These are phyloP conservation scores for Azemiops feae DNA, from an alignment of 2,113 vertebrate species.

Conservation along the genomic window DNA sequence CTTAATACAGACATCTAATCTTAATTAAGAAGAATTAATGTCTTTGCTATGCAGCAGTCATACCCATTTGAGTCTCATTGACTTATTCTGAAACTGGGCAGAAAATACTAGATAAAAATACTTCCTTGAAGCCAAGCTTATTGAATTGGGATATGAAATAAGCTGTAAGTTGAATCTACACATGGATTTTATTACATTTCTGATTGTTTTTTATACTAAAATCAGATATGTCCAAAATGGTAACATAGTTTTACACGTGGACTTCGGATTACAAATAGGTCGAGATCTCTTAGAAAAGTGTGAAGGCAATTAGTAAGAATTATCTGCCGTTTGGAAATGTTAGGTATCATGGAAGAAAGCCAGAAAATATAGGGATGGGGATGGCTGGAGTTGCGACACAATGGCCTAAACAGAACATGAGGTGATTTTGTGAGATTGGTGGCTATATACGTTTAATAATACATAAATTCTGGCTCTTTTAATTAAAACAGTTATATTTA, in stretches of 20 bases:
- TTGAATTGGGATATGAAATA: constrained; percentile 58
- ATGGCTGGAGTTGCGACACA: not conserved
- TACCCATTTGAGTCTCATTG: constrained; percentile 35
- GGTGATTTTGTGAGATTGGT: not conserved
- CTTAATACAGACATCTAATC: constrained; percentile 45
- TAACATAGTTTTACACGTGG: not conserved
- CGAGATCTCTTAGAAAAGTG: not conserved
- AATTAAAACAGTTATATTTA: not conserved
- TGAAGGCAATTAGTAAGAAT: not conserved
- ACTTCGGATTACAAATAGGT: not conserved
- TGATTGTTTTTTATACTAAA: not conserved
- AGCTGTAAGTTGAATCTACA: constrained; percentile 39
- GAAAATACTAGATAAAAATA: constrained; percentile 45
- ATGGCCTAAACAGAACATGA: not conserved
- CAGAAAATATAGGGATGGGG: not conserved
- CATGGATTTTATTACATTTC: constrained; percentile 20
- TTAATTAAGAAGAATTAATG: constrained; percentile 42
- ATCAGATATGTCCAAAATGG: not conserved
- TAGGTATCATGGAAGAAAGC: not conserved
- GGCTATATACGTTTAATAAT: not conserved
- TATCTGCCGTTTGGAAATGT: not conserved
- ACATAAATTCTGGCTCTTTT: not conserved
- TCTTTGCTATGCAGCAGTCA: constrained; percentile 47
- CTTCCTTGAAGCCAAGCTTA: constrained; percentile 47
- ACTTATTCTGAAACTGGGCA: constrained; percentile 44